phyloP scores from a whole-genome alignment of 53 echinoderm and acorn worm species.

The Antedon mediterranea region DNA sequence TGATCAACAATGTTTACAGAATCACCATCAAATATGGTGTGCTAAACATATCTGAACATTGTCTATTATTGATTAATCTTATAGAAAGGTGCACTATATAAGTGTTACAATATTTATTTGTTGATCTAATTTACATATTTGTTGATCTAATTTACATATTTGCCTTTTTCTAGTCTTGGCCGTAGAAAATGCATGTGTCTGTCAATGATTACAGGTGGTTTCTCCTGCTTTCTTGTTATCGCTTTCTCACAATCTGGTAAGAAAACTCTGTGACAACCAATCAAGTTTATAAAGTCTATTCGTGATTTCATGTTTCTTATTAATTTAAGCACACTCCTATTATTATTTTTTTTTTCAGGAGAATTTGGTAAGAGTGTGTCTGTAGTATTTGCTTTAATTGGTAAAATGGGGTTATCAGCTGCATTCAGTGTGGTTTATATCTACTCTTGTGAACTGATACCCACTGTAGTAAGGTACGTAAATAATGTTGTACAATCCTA shows the following conservation, averaged over 20 bases:
- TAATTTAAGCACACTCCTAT: too few species aligned
- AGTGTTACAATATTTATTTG: too few species aligned
- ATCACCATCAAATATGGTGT: too few species aligned
- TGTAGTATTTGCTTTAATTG: not conserved
- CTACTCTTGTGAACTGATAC: not conserved
- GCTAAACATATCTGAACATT: too few species aligned
- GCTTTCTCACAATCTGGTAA: not conserved
- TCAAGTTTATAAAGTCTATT: too few species aligned
- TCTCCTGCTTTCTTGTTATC: not conserved
- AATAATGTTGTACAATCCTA: too few species aligned
- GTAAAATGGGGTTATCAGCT: not conserved
- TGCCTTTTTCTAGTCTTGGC: not conserved
- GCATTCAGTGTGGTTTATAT: not conserved
- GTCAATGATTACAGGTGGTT: not conserved
- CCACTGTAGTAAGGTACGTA: constrained; percentile 1
- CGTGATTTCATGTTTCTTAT: too few species aligned
- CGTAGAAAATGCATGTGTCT: not conserved
- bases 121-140: too few species aligned
- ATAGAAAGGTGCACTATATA: too few species aligned
- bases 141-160: not conserved
- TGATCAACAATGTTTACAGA: too few species aligned
- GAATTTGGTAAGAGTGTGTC: not conserved
- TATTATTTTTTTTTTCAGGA: not conserved
- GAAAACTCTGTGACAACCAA: too few species aligned
- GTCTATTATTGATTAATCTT: too few species aligned